Conservation (phyloP, 1,140 invertebrate species). For the Achatina immaculata region DNA sequence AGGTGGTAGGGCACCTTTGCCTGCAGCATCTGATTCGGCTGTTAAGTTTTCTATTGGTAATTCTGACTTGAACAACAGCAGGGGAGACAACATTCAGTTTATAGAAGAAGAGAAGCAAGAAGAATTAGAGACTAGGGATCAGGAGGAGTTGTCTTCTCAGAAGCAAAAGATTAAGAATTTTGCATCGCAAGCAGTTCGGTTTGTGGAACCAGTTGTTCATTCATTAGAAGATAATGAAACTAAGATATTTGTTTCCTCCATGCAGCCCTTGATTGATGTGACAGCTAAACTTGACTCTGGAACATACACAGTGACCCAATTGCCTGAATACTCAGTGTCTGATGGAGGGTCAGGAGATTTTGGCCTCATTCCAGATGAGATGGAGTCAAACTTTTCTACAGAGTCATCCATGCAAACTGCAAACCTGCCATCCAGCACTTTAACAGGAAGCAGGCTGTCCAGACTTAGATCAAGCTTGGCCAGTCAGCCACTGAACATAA, state of each 20-base stretch:
- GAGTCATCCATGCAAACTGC: neutral
- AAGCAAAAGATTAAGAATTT: conserved; percentile 44
- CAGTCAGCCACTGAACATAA: conserved; percentile 11
- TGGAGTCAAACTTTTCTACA: neutral
- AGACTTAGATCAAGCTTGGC: neutral
- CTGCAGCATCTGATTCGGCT: neutral
- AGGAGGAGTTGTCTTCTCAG: conserved; percentile 32
- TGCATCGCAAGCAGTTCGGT: conserved; percentile 27
- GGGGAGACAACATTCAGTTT: neutral
- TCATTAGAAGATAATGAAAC: neutral
- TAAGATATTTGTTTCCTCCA: neutral
- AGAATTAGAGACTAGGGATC: conserved; percentile 12
- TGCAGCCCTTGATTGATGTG: conserved; percentile 45
- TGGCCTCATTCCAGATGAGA: neutral
- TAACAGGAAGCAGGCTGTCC: neutral
- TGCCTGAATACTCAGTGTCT: conserved; percentile 20
- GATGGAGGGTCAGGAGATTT: neutral
- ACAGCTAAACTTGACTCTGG: conserved; percentile 48
- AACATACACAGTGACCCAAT: conserved; percentile 34
- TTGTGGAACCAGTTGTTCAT: conserved; percentile 34
- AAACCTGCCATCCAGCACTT: neutral
- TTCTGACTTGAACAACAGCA: conserved; percentile 17
- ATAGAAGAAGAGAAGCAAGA: neutral
- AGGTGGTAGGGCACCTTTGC: neutral
- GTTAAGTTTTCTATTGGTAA: conserved; percentile 9